A percentile compares a stretch with the other conserved stretches of the same genome.
Evolutionary conservation across 2,888 invertebrate genomes (phyloP).

Genomic region (Melipona beecheii): DNA sequence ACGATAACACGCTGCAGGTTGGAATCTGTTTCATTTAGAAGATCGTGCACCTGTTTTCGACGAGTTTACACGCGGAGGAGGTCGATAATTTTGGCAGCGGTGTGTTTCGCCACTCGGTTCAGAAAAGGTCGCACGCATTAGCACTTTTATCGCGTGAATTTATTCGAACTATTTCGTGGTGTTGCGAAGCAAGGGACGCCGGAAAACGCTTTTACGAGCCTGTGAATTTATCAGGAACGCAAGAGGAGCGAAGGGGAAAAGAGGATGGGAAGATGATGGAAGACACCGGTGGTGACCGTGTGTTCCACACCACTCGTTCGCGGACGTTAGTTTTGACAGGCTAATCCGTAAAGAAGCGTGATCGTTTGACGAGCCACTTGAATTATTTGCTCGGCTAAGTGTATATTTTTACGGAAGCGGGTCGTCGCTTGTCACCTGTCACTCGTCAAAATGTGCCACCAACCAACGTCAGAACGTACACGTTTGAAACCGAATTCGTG

Average conservation of each 20-base stretch:
- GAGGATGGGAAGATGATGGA: conserved; percentile 20
- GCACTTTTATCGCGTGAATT: conserved; percentile 36
- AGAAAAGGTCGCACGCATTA: conserved; percentile 37
- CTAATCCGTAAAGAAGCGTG: conserved; percentile 44
- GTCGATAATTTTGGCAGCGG: conserved; percentile 33
- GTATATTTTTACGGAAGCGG: conserved; percentile 53
- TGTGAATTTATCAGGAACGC: conserved; percentile 75
- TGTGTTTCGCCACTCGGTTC: not conserved
- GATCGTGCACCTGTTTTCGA: conserved; percentile 35
- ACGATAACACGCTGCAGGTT: not conserved
- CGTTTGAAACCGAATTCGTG: conserved; percentile 29
- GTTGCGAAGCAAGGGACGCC: not conserved
- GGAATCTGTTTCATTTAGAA: conserved; percentile 51
- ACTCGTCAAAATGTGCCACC: conserved; percentile 27
- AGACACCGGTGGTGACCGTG: conserved; percentile 51
- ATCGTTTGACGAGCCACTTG: conserved; percentile 35
- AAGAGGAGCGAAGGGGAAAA: not conserved
- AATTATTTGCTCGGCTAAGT: conserved; percentile 49
- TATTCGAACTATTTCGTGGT: conserved; percentile 13
- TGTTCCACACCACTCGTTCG: conserved; percentile 26
- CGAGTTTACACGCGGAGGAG: conserved; percentile 40
- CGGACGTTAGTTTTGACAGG: conserved; percentile 56
- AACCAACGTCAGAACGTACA: conserved; percentile 20
- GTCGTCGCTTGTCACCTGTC: conserved; percentile 38
- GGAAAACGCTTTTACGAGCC: conserved; percentile 38